Conservation (phyloP, 2,888 invertebrate species). For the Drosophila rubida region DNA sequence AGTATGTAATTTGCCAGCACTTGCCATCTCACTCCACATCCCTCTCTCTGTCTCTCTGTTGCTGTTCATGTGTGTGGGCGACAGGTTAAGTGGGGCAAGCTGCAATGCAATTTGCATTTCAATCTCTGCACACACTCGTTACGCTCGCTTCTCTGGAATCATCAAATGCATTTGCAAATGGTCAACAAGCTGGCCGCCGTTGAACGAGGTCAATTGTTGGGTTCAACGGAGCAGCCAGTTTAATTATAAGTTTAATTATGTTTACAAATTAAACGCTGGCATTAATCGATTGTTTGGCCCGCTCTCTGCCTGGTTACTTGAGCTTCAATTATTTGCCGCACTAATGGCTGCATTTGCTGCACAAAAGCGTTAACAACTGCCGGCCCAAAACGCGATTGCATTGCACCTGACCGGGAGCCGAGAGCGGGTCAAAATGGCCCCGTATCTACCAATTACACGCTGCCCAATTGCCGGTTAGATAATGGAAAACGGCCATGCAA, state of each 20-base stretch:
- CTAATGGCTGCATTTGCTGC: neutral
- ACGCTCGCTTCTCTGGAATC: conserved; percentile 4
- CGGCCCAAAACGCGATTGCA: neutral
- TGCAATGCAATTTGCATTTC: conserved; percentile 38
- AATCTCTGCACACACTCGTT: conserved; percentile 6
- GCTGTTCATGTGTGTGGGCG: neutral
- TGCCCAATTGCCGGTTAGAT: conserved; percentile 34
- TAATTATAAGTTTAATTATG: conserved; percentile 11
- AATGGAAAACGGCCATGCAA: conserved; percentile 25
- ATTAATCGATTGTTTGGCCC: conserved; percentile 6
- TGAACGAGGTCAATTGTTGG: conserved; percentile 12
- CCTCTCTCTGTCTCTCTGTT: neutral
- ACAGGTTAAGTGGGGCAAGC: conserved; percentile 13
- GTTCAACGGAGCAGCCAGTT: conserved; percentile 1
- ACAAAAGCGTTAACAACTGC: neutral
- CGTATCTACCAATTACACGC: conserved; percentile 10
- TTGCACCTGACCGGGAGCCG: no score
- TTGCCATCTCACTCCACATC: neutral
- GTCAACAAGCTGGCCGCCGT: conserved; percentile 11
- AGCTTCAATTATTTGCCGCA: neutral
- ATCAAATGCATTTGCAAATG: conserved; percentile 32
- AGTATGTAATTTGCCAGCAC: conserved; percentile 44
- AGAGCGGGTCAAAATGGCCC: no score
- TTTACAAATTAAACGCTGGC: conserved; percentile 4
- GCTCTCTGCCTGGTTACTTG: neutral